Evolutionary conservation across 23 tunicate species (phyloP).

Genomic region (Diplosoma virens): DNA sequence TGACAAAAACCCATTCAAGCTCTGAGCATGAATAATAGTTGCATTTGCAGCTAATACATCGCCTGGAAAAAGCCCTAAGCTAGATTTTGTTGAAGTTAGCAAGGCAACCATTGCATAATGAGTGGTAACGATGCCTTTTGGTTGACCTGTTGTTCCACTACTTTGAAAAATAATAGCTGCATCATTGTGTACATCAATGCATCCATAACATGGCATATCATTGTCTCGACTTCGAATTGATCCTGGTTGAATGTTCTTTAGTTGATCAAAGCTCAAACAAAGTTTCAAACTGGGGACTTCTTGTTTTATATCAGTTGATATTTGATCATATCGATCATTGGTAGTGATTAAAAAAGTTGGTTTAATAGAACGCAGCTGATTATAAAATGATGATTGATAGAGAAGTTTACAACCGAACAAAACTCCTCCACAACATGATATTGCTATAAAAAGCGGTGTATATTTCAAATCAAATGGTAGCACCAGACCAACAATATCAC

Average conservation of each 20-base stretch:
- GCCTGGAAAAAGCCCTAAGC: background rate
- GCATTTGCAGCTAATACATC: background rate
- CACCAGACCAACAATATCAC: constrained; percentile 8
- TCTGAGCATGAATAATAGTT: background rate
- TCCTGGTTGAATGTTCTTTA: background rate
- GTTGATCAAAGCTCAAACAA: constrained; percentile 8
- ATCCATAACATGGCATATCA: constrained; percentile 24
- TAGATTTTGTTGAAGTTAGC: background rate
- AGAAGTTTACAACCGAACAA: background rate
- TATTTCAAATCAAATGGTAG: constrained; percentile 13
- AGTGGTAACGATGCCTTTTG: constrained; percentile 23
- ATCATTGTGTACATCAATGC: constrained; percentile 17
- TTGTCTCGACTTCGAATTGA: background rate
- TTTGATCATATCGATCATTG: background rate
- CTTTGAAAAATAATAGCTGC: background rate
- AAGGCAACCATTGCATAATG: background rate
- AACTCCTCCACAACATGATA: constrained; percentile 4
- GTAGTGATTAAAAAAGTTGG: constrained; percentile 6
- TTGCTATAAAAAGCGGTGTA: background rate
- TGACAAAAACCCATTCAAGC: background rate
- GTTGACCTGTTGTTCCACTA: constrained; percentile 31
- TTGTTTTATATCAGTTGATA: background rate
- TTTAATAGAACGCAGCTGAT: constrained; percentile 7
- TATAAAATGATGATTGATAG: background rate
- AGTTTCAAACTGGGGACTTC: constrained; percentile 4